These are phyloP conservation scores for Anseranas semipalmata DNA, from an alignment of 2,113 vertebrate genomes.

Conservation along the genomic window DNA sequence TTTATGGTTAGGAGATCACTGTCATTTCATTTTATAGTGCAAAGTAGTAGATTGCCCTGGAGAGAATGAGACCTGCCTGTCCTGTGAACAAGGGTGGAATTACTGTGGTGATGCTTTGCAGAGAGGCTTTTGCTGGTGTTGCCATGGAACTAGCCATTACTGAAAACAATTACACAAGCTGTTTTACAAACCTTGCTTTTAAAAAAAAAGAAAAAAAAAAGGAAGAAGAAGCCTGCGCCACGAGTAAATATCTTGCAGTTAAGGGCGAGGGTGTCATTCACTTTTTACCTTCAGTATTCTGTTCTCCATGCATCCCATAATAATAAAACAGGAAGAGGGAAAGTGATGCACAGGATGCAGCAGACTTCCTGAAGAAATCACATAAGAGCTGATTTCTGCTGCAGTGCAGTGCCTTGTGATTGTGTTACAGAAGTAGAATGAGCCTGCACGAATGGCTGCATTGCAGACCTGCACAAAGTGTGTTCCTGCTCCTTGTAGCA, in stretches of 20 bases:
- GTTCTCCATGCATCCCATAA: background rate
- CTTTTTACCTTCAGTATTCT: background rate
- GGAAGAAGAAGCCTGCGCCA: background rate
- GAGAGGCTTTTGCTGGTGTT: background rate
- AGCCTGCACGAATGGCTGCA: background rate
- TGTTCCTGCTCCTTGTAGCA: background rate
- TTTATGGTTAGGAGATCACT: background rate
- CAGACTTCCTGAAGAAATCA: background rate
- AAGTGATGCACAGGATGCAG: background rate
- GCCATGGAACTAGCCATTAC: background rate
- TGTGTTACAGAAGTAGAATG: background rate
- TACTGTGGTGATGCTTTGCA: background rate
- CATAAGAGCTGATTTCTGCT: background rate
- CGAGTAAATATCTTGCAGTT: background rate
- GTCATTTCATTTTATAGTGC: background rate
- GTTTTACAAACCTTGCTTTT: background rate
- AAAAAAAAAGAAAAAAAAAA: background rate
- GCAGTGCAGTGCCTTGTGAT: background rate
- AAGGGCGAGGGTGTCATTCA: background rate
- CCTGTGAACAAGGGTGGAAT: background rate
- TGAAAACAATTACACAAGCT: background rate
- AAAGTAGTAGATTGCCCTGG: background rate
- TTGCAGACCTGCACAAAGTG: background rate
- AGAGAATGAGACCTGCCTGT: background rate
- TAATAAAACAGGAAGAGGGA: background rate